Evolutionary conservation across 2,113 vertebrate genomes (phyloP).

Genomic region (Sminthopsis crassicaudata): DNA sequence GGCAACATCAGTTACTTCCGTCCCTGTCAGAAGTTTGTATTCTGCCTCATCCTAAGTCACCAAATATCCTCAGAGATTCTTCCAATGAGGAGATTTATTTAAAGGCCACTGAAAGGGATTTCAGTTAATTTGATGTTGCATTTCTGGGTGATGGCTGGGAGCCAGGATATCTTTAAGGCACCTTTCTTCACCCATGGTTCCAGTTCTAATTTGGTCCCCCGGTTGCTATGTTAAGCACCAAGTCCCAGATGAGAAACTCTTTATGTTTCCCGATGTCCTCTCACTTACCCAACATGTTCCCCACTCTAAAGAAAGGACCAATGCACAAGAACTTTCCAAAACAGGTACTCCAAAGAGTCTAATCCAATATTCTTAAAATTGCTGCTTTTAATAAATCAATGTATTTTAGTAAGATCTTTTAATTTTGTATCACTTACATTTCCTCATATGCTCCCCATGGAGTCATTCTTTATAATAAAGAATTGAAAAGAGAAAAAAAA

Average conservation of each 20-base stretch:
- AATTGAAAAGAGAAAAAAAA: neutral
- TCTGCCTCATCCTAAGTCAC: slow-evolving; percentile 47
- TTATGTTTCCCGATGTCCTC: neutral
- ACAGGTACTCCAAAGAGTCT: neutral
- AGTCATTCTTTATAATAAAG: neutral
- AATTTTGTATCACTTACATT: neutral
- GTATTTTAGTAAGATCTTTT: neutral
- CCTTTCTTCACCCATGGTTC: neutral
- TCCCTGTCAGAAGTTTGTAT: slow-evolving; percentile 54
- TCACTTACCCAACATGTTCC: neutral
- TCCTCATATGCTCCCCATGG: neutral
- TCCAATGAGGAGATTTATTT: slow-evolving; percentile 55
- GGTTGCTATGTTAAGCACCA: slow-evolving; percentile 39
- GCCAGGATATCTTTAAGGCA: slow-evolving; percentile 7
- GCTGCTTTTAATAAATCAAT: neutral
- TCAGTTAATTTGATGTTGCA: slow-evolving; percentile 42
- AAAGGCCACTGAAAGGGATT: slow-evolving; percentile 59
- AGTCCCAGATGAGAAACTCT: neutral
- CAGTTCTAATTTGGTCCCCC: slow-evolving; percentile 10
- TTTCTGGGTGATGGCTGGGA: slow-evolving; percentile 52
- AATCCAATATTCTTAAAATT: neutral
- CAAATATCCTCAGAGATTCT: slow-evolving; percentile 37
- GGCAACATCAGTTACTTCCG: slow-evolving; percentile 48
- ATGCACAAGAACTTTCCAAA: neutral
- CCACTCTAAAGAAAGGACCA: neutral